These are phyloP conservation scores for Pionites leucogaster DNA, from an alignment of 2,113 vertebrate species.

Conservation along the genomic window DNA sequence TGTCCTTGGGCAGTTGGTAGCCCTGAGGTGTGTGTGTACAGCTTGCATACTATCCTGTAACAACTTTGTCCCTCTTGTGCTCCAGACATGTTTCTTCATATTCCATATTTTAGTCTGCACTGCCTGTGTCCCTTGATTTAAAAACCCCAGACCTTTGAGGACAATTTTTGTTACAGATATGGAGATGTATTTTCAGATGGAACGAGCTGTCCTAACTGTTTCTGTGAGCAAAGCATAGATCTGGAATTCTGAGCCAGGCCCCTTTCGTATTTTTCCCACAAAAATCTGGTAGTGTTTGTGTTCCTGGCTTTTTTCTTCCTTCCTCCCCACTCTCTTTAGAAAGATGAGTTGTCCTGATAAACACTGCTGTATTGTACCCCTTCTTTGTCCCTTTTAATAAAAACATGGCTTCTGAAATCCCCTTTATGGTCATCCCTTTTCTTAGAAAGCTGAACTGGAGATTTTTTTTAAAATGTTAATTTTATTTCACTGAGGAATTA, in stretches of 20 bases:
- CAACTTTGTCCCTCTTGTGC: background rate
- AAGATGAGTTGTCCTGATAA: background rate
- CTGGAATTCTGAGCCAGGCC: background rate
- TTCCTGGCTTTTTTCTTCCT: background rate
- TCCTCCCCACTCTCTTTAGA: background rate
- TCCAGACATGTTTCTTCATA: background rate
- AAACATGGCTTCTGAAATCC: background rate
- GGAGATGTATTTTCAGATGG: background rate
- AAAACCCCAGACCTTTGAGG: background rate
- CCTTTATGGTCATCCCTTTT: background rate
- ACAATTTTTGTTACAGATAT: accelerated
- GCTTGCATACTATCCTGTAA: background rate
- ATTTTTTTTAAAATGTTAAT: background rate
- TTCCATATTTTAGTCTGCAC: accelerated
- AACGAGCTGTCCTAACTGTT: background rate
- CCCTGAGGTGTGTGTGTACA: background rate
- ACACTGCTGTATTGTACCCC: background rate
- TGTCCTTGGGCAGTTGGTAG: background rate
- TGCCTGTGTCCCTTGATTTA: background rate
- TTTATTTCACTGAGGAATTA: background rate
- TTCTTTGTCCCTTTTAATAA: background rate
- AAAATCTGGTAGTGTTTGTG: background rate
- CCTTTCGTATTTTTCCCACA: background rate
- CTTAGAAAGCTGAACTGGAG: background rate
- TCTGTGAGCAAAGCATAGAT: accelerated